A percentile compares a stretch with the other conserved stretches of the same genome.
These are phyloP conservation scores for Boloria selene DNA, from an alignment of 2,888 invertebrate genomes.

Conservation along the genomic window DNA sequence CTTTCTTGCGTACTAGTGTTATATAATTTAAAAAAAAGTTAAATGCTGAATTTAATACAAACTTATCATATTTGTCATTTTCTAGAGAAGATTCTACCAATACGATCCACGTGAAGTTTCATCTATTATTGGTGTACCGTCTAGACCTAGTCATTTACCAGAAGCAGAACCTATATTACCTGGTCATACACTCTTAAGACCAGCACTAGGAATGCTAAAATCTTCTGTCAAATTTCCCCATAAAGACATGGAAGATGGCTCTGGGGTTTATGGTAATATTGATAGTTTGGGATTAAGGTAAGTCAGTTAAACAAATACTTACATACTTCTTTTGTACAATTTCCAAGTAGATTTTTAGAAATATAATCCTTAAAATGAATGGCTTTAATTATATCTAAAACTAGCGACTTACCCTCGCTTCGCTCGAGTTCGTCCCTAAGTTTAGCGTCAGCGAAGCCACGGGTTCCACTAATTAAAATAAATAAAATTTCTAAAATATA, in stretches of 20 bases:
- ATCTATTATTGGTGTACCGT: constrained; percentile 56
- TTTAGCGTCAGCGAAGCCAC: too few relatives aligned
- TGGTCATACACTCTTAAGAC: constrained; percentile 67
- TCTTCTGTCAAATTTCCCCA: constrained; percentile 72
- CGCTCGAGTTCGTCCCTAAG: too few relatives aligned
- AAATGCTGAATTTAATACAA: background rate
- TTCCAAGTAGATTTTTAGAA: too few relatives aligned
- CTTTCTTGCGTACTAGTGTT: too few relatives aligned
- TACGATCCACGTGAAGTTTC: constrained; percentile 45
- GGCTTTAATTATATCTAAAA: too few relatives aligned
- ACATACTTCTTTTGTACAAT: too few relatives aligned
- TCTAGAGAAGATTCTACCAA: constrained; percentile 53
- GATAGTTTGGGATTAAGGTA: constrained; percentile 62
- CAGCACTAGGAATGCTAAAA: constrained; percentile 68
- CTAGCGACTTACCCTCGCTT: too few relatives aligned
- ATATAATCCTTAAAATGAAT: too few relatives aligned
- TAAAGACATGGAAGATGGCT: constrained; percentile 56
- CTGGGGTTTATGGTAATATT: constrained; percentile 66
- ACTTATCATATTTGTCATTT: constrained; percentile 4
- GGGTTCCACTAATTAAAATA: too few relatives aligned
- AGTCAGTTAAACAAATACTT: background rate
- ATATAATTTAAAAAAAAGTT: too few relatives aligned
- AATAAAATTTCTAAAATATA: too few relatives aligned
- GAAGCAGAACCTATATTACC: constrained; percentile 66
- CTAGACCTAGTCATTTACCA: constrained; percentile 58